phyloP scores from a whole-genome alignment of 1,140 invertebrate species.

The Drosophila tristis region DNA sequence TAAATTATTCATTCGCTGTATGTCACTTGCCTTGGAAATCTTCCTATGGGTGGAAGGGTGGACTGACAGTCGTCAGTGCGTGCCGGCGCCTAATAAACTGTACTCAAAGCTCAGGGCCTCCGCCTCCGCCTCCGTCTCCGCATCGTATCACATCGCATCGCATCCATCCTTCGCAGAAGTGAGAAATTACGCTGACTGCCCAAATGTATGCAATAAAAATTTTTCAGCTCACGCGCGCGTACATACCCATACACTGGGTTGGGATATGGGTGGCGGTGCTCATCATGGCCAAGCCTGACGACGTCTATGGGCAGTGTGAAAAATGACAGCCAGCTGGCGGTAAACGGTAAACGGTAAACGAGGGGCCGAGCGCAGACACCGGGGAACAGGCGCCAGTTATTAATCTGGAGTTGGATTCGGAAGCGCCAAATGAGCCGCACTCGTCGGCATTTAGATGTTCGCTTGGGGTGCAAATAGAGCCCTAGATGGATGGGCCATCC shows the following conservation, averaged over 20 bases:
- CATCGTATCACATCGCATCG: neutral
- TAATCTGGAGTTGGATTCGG: slow-evolving; percentile 66
- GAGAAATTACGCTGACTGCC: slow-evolving; percentile 80
- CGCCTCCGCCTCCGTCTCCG: slow-evolving; percentile 11
- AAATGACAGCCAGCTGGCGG: slow-evolving; percentile 51
- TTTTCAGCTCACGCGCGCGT: slow-evolving; percentile 74
- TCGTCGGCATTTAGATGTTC: slow-evolving; percentile 43
- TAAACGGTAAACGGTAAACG: slow-evolving; percentile 3
- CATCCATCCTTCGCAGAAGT: slow-evolving; percentile 46
- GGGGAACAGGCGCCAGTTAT: slow-evolving; percentile 46
- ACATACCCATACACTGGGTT: neutral
- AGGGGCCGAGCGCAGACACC: neutral
- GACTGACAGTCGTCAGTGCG: slow-evolving; percentile 38
- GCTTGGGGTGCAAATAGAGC: slow-evolving; percentile 19
- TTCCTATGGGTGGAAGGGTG: neutral
- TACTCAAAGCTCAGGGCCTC: slow-evolving; percentile 50
- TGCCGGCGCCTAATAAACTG: slow-evolving; percentile 72
- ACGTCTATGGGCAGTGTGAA: slow-evolving; percentile 64
- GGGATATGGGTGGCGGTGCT: neutral
- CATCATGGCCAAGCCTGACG: slow-evolving; percentile 43
- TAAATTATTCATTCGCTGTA: slow-evolving; percentile 18
- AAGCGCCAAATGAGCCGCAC: slow-evolving; percentile 49
- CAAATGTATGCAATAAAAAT: slow-evolving; percentile 83
- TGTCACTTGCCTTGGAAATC: slow-evolving; percentile 10
- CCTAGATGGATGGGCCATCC: slow-evolving; percentile 7